phyloP scores from a whole-genome alignment of 2,888 invertebrate species.

The Yponomeuta sedellus region DNA sequence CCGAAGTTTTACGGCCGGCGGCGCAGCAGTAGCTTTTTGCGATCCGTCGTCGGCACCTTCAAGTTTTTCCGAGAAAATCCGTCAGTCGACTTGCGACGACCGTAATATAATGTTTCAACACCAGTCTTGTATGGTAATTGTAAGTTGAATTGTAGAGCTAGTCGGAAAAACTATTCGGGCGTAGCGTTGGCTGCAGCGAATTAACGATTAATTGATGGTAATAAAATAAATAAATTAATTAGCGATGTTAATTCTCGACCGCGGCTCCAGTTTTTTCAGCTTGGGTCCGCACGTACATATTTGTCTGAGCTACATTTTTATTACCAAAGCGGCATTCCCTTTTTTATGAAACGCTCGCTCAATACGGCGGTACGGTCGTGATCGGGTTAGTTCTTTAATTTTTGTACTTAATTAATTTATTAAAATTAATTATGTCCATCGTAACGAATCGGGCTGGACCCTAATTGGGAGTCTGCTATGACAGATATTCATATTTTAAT shows the following conservation, averaged over 20 bases:
- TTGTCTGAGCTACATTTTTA: constrained; percentile 54
- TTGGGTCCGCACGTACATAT: constrained; percentile 36
- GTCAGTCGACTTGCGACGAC: constrained; percentile 31
- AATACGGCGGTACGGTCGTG: constrained; percentile 37
- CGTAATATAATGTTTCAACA: constrained; percentile 37
- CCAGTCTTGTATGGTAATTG: constrained; percentile 37
- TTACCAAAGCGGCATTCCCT: constrained; percentile 42
- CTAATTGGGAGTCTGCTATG: constrained; percentile 50
- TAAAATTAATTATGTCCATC: constrained; percentile 45
- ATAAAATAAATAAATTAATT: constrained; percentile 75
- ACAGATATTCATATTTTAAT: constrained; percentile 40
- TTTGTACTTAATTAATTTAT: constrained; percentile 58
- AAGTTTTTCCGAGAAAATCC: constrained; percentile 9
- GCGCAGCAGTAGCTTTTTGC: background rate
- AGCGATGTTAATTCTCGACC: constrained; percentile 66
- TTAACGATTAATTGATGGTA: constrained; percentile 68
- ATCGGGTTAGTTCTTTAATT: constrained; percentile 39
- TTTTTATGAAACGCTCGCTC: constrained; percentile 43
- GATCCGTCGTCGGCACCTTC: constrained; percentile 9
- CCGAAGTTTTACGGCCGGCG: background rate
- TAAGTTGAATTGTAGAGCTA: constrained; percentile 46
- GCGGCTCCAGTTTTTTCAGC: constrained; percentile 52
- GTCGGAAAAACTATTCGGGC: constrained; percentile 57
- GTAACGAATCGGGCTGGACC: constrained; percentile 31
- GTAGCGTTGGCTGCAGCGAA: constrained; percentile 46